A percentile compares a stretch with the other conserved stretches of the same genome.
Evolutionary conservation across 2,797 vertebrate genomes (phyloP).

Genomic region (Sus cebifrons): DNA sequence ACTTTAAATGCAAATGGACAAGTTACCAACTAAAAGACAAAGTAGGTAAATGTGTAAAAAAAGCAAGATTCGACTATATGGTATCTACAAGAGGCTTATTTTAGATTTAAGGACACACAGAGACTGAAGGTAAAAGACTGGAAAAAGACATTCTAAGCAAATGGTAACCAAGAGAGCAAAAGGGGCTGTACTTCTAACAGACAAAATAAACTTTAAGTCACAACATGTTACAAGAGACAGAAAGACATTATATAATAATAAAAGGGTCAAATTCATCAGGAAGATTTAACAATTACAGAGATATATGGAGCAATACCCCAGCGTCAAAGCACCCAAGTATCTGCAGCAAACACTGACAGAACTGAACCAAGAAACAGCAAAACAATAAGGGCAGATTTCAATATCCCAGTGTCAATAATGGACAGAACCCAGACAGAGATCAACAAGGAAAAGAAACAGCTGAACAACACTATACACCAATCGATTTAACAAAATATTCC

Average conservation of each 20-base stretch:
- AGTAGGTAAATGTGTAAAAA: neutral
- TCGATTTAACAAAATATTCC: neutral
- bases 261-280: conserved; percentile 1
- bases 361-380: conserved; percentile 41
- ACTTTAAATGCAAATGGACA: conserved; percentile 31
- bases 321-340: neutral
- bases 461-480: neutral
- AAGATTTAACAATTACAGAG: neutral
- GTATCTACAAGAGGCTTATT: neutral
- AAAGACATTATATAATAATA: neutral
- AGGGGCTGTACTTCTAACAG: neutral
- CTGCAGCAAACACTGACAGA: conserved; percentile 3
- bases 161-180: neutral
- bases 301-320: neutral
- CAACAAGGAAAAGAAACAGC: neutral
- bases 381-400: neutral
- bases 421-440: neutral
- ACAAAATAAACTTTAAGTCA: conserved; percentile 51
- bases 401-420: neutral
- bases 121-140: neutral
- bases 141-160: conserved; percentile 53
- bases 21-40: neutral
- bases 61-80: neutral
- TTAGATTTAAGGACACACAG: neutral
- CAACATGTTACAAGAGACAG: conserved; percentile 19